A percentile compares a stretch with the other conserved stretches of the same genome.
Evolutionary conservation across 2,888 invertebrate genomes (phyloP).

Genomic region (Augiades crinisus): DNA sequence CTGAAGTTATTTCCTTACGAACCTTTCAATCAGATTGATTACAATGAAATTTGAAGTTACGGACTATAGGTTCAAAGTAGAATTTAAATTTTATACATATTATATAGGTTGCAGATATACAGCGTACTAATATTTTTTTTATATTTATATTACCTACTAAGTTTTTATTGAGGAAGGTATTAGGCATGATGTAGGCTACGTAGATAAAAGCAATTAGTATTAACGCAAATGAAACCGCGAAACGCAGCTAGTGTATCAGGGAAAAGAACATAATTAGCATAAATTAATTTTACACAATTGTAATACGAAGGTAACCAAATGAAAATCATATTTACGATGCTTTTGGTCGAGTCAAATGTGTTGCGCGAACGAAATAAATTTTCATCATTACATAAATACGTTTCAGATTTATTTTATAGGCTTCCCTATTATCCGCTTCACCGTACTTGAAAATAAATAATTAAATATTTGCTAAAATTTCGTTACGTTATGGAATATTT

Average conservation of each 20-base stretch:
- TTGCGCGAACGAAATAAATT: constrained; percentile 12
- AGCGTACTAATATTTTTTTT: too few relatives aligned
- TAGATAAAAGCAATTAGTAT: too few relatives aligned
- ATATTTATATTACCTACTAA: too few relatives aligned
- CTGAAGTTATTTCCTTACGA: too few relatives aligned
- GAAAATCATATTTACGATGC: constrained; percentile 14
- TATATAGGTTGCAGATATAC: too few relatives aligned
- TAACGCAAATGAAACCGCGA: background rate
- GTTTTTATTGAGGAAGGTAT: too few relatives aligned
- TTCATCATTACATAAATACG: constrained; percentile 9
- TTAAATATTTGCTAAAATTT: constrained; percentile 12
- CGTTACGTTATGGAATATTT: constrained; percentile 2
- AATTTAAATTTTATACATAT: too few relatives aligned
- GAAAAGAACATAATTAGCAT: background rate
- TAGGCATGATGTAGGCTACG: too few relatives aligned
- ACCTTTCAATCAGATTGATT: too few relatives aligned
- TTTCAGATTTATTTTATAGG: constrained; percentile 9
- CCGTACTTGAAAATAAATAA: constrained; percentile 9
- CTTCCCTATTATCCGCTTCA: constrained; percentile 8
- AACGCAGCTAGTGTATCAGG: background rate
- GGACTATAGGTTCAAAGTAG: too few relatives aligned
- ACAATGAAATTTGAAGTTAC: too few relatives aligned
- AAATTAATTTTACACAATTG: background rate
- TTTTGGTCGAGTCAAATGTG: constrained; percentile 4
- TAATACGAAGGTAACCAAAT: constrained; percentile 11